A percentile compares a stretch with the other conserved stretches of the same genome.
Conservation (phyloP, 2,797 vertebrate genomes). For the Microtus obscurus region DNA sequence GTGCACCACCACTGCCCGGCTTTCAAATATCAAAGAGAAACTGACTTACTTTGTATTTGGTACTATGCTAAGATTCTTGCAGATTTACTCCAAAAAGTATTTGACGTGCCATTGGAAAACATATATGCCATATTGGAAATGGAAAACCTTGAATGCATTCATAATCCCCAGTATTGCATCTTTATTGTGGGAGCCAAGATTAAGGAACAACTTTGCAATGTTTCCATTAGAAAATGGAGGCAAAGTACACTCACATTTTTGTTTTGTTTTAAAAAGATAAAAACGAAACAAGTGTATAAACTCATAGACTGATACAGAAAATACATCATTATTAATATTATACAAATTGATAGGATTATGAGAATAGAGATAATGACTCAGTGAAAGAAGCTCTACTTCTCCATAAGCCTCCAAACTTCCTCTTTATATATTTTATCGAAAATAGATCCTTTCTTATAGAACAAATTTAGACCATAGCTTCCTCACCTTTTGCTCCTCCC, state of each 20-base stretch:
- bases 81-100: background rate
- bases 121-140: background rate
- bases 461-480: background rate
- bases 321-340: background rate
- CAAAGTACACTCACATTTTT: background rate
- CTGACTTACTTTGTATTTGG: background rate
- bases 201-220: background rate
- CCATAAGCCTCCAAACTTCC: background rate
- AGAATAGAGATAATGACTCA: background rate
- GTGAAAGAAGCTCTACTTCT: background rate
- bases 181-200: background rate
- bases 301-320: background rate
- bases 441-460: background rate
- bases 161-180: background rate
- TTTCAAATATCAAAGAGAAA: background rate
- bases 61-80: background rate
- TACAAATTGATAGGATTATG: background rate
- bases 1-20: no score
- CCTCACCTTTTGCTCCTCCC: background rate
- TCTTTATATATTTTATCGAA: background rate
- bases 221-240: background rate
- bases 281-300: background rate
- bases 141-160: background rate
- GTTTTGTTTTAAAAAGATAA: background rate
- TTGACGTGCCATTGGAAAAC: background rate